Evolutionary conservation across 2,888 invertebrate genomes (phyloP).

Genomic region (Psococerastis gibbosa): DNA sequence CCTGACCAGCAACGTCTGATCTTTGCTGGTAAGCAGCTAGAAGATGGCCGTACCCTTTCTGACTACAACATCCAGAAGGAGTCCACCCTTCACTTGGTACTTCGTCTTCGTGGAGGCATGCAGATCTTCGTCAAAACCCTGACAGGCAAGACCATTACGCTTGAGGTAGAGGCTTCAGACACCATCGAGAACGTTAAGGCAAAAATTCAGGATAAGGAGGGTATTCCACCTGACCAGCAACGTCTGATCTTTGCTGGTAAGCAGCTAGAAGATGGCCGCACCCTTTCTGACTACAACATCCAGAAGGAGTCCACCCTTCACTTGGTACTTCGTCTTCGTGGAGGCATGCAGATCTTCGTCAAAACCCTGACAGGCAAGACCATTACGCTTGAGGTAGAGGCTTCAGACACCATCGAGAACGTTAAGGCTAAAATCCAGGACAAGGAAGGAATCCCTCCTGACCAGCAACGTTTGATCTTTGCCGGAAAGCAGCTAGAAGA

Average conservation of each 20-base stretch:
- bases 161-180: constrained; percentile 32
- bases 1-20: constrained; percentile 33
- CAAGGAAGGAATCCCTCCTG: constrained; percentile 9
- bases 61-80: constrained; percentile 31
- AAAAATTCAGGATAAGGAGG: constrained; percentile 30
- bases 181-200: constrained; percentile 33
- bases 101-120: constrained; percentile 36
- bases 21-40: constrained; percentile 37
- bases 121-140: constrained; percentile 40
- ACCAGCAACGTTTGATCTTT: constrained; percentile 16
- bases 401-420: constrained; percentile 8
- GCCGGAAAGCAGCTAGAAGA: constrained; percentile 27
- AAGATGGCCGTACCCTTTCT: constrained; percentile 28
- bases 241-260: constrained; percentile 36
- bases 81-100: constrained; percentile 34
- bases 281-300: constrained; percentile 34
- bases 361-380: constrained; percentile 30
- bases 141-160: constrained; percentile 32
- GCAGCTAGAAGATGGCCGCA: constrained; percentile 37
- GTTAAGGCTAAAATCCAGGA: constrained; percentile 8
- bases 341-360: constrained; percentile 38
- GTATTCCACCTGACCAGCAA: constrained; percentile 33
- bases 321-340: constrained; percentile 33
- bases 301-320: constrained; percentile 37
- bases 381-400: constrained; percentile 26